Evolutionary conservation across 2,797 vertebrate genomes (phyloP).

Genomic region (Sebastes hopkinsi): DNA sequence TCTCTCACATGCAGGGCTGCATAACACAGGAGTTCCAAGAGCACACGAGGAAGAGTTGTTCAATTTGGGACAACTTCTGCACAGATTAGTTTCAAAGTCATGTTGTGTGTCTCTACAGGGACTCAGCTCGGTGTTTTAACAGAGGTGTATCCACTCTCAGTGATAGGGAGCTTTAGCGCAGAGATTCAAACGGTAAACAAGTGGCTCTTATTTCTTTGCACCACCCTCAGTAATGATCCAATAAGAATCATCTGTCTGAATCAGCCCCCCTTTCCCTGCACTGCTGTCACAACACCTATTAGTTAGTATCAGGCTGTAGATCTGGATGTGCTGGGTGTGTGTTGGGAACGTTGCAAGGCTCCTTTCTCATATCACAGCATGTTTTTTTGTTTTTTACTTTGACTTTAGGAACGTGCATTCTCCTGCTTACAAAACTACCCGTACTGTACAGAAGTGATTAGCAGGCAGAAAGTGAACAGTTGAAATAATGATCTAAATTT

Average conservation of each 20-base stretch:
- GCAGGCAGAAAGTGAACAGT: background rate
- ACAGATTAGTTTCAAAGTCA: constrained; percentile 40
- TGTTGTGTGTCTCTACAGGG: constrained; percentile 9
- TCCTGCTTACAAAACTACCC: background rate
- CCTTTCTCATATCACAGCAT: background rate
- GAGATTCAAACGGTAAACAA: constrained; percentile 55
- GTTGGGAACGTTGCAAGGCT: background rate
- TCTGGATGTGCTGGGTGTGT: constrained; percentile 4
- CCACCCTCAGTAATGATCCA: constrained; percentile 61
- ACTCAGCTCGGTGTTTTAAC: constrained; percentile 26
- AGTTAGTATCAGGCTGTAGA: background rate
- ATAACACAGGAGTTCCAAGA: constrained; percentile 17
- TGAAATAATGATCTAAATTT: background rate
- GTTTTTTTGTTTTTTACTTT: background rate
- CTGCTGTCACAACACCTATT: constrained; percentile 38
- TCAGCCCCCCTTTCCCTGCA: constrained; percentile 27
- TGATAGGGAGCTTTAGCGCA: background rate
- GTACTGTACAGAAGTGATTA: background rate
- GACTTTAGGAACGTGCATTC: background rate
- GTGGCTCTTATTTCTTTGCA: constrained; percentile 49
- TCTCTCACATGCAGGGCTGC: constrained; percentile 24
- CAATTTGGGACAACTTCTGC: constrained; percentile 50
- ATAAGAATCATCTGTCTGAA: constrained; percentile 46
- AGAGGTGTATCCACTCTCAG: background rate
- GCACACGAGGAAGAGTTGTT: constrained; percentile 27